phyloP scores from a whole-genome alignment of 2,888 invertebrate genomes.

The Zaprionus bogoriensis region DNA sequence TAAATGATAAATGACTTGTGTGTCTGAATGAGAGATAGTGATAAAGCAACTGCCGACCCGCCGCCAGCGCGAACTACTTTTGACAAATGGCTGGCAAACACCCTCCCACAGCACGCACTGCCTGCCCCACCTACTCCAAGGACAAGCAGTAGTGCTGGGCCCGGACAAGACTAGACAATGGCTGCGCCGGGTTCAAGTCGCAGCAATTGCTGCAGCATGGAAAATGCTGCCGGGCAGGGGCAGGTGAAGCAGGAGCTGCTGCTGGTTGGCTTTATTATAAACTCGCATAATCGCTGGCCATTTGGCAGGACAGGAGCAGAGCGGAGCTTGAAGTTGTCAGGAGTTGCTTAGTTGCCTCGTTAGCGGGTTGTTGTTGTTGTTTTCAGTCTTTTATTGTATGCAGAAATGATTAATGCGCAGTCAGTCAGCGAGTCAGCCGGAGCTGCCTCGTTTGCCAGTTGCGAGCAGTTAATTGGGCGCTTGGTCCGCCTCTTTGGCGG shows the following conservation, averaged over 20 bases:
- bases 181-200: conserved; percentile 39
- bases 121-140: neutral
- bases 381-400: conserved; percentile 56
- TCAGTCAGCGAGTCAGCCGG: neutral
- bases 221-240: neutral
- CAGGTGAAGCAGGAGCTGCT: conserved; percentile 9
- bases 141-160: neutral
- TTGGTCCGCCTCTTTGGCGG: conserved; percentile 35
- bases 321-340: conserved; percentile 58
- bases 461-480: conserved; percentile 67
- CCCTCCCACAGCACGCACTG: neutral
- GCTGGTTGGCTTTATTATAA: conserved; percentile 66
- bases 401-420: conserved; percentile 68
- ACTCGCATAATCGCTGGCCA: conserved; percentile 71
- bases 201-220: too few relatives aligned
- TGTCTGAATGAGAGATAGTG: conserved; percentile 69
- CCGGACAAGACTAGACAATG: conserved; percentile 13
- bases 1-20: conserved; percentile 76
- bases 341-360: conserved; percentile 62
- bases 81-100: conserved; percentile 63
- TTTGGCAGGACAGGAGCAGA: conserved; percentile 27
- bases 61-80: conserved; percentile 62
- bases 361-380: conserved; percentile 38
- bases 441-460: conserved; percentile 39
- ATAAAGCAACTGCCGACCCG: conserved; percentile 62